These are phyloP conservation scores for Leguminivora glycinivorella DNA, from an alignment of 1,140 invertebrate species.

Conservation along the genomic window DNA sequence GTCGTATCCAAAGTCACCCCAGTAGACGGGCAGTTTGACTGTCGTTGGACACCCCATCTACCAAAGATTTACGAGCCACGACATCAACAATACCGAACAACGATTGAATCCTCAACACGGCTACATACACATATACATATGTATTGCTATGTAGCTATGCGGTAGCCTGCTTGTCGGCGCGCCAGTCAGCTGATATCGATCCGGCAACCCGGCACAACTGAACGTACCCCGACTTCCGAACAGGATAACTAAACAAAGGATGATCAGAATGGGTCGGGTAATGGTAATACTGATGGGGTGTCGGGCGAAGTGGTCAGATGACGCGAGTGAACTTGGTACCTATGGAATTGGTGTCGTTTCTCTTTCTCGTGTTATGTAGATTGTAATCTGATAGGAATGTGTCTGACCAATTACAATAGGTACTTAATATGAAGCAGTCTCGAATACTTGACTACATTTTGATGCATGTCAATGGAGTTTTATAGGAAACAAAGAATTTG, in stretches of 20 bases:
- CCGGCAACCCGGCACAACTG: not conserved
- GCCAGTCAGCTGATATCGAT: conserved; percentile 26
- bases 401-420: not conserved
- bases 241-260: not conserved
- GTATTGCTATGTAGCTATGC: conserved; percentile 22
- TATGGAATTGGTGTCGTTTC: not conserved
- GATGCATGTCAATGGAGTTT: not conserved
- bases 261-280: not conserved
- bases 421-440: not conserved
- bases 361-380: not conserved
- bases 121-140: not conserved
- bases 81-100: not conserved
- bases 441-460: not conserved
- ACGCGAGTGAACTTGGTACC: not conserved
- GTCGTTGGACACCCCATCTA: too few relatives aligned
- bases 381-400: not conserved
- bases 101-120: not conserved
- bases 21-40: too few relatives aligned
- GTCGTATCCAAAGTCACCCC: too few relatives aligned
- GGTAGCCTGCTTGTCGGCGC: conserved; percentile 12
- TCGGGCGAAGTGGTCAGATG: not conserved
- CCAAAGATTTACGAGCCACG: not conserved
- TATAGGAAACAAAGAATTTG: not conserved
- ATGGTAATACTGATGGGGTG: conserved; percentile 17
- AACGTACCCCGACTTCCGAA: not conserved